These are phyloP conservation scores for Torymus texanus DNA, from an alignment of 2,888 invertebrate genomes.

Conservation along the genomic window DNA sequence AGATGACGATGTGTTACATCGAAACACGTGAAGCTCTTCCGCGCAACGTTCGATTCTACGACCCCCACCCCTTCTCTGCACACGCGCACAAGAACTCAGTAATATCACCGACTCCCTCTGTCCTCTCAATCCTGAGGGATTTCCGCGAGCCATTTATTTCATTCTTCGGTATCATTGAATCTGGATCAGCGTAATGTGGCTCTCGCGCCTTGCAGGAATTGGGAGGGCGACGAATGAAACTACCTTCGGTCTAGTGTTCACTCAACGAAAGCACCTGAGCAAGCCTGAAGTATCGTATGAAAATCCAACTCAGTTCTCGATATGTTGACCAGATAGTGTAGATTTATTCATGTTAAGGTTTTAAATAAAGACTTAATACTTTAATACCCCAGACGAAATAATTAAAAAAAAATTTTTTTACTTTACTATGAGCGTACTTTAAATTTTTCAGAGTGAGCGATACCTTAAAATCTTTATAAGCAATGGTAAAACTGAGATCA, in stretches of 20 bases:
- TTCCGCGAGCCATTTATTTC: constrained; percentile 63
- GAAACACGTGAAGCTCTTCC: constrained; percentile 50
- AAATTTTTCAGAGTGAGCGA: too few species aligned
- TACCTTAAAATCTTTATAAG: too few species aligned
- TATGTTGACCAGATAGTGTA: too few species aligned
- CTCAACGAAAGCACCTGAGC: constrained; percentile 34
- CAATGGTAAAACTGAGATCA: too few species aligned
- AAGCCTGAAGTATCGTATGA: constrained; percentile 10
- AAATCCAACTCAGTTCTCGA: constrained; percentile 12
- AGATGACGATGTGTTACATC: background rate
- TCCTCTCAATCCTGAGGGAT: constrained; percentile 62
- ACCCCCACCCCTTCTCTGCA: too few species aligned
- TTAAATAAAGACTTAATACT: too few species aligned
- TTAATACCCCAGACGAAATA: too few species aligned
- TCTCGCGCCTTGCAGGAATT: constrained; percentile 31
- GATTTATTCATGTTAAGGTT: too few species aligned
- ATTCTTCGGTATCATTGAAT: constrained; percentile 61
- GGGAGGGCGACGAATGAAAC: constrained; percentile 19
- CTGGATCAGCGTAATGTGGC: constrained; percentile 59
- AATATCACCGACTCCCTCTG: constrained; percentile 63
- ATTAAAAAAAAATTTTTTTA: too few species aligned
- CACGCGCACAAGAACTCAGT: constrained; percentile 57
- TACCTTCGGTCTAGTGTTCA: constrained; percentile 42
- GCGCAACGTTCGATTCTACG: constrained; percentile 54
- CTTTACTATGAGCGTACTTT: too few species aligned